phyloP scores from a whole-genome alignment of 2,113 vertebrate genomes.

The Pterocles burchelli region DNA sequence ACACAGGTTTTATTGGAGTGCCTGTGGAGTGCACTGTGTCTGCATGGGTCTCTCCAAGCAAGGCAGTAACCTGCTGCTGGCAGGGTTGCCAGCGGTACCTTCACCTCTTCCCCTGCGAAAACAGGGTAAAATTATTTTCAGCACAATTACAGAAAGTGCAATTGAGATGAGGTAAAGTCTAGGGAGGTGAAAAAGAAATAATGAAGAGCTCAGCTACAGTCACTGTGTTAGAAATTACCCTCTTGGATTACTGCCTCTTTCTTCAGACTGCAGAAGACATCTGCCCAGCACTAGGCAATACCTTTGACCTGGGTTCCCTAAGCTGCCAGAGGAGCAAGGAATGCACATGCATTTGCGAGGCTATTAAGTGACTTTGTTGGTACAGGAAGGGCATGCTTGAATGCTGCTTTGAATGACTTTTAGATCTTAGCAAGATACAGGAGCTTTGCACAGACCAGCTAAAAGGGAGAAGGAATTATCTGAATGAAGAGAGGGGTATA shows the following conservation, averaged over 20 bases:
- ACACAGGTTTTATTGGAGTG: constrained; percentile 13
- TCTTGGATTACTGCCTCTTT: neutral
- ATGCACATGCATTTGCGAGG: neutral
- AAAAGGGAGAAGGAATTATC: neutral
- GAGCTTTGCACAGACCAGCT: neutral
- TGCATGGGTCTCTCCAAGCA: neutral
- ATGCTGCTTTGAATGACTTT: neutral
- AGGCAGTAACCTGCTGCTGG: neutral
- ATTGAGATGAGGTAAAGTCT: neutral
- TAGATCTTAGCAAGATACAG: neutral
- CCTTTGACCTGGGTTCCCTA: neutral
- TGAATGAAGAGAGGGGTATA: neutral
- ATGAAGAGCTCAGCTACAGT: neutral
- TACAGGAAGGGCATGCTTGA: neutral
- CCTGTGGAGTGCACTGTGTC: neutral
- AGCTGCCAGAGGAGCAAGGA: neutral
- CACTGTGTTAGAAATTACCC: neutral
- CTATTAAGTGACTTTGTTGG: neutral
- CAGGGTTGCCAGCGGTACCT: neutral
- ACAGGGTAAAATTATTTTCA: neutral
- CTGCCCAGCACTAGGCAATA: neutral
- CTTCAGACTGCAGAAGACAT: neutral
- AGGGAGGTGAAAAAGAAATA: neutral
- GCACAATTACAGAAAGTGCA: neutral
- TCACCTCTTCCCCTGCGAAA: neutral